Percentiles rank a stretch among this genome's conserved stretches.
phyloP scores from a whole-genome alignment of 2,888 invertebrate genomes.

The Nematopogon swammerdamellus region DNA sequence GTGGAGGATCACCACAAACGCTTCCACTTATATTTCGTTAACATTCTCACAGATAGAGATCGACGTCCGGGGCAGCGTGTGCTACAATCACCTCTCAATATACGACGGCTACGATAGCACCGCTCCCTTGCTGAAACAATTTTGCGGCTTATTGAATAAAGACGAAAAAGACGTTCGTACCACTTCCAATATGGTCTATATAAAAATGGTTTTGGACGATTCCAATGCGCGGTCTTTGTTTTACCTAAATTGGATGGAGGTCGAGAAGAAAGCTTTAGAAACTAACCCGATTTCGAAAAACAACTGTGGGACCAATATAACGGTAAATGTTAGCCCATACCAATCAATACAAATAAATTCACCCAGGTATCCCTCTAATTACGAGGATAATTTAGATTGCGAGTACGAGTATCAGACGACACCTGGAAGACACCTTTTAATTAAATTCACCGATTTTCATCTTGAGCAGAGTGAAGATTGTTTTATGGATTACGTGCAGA shows the following conservation, averaged over 20 bases:
- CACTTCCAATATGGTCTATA: constrained; percentile 61
- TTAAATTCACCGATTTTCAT: constrained; percentile 56
- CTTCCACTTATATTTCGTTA: constrained; percentile 20
- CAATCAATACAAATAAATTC: constrained; percentile 47
- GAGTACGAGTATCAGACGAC: constrained; percentile 68
- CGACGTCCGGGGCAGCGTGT: constrained; percentile 22
- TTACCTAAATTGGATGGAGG: constrained; percentile 27
- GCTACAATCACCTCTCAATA: constrained; percentile 39
- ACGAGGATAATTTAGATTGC: constrained; percentile 62
- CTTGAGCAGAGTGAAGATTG: constrained; percentile 60
- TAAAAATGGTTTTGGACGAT: constrained; percentile 47
- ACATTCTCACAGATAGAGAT: constrained; percentile 27
- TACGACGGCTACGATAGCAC: constrained; percentile 73
- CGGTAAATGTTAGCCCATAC: constrained; percentile 20
- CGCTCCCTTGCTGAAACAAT: constrained; percentile 50
- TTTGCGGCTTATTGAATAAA: constrained; percentile 47
- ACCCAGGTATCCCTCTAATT: constrained; percentile 74
- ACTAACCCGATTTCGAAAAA: neutral
- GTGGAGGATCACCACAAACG: constrained; percentile 68
- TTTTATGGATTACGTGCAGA: constrained; percentile 57
- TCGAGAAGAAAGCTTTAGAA: constrained; percentile 6
- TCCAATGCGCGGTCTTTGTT: constrained; percentile 41
- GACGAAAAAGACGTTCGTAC: constrained; percentile 31
- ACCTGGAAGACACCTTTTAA: constrained; percentile 56
- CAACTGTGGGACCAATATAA: constrained; percentile 36